These are phyloP conservation scores for Netelia fuscicornis DNA, from an alignment of 2,888 invertebrate species.

Conservation along the genomic window DNA sequence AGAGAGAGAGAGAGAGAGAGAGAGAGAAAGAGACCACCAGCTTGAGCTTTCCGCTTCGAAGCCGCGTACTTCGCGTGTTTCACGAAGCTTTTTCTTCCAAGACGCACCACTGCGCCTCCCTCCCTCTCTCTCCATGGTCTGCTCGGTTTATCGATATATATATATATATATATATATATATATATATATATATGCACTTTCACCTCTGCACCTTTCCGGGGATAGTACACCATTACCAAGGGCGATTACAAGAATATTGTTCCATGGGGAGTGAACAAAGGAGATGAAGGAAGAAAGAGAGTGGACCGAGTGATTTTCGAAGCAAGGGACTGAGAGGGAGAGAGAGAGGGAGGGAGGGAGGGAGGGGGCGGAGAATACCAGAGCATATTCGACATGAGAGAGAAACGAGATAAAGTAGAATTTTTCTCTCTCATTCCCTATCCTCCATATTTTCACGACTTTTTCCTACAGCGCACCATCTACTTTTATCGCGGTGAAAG, in stretches of 20 bases:
- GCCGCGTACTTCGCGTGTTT: conserved; percentile 44
- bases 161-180: neutral
- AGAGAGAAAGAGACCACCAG: conserved; percentile 30
- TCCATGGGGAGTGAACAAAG: conserved; percentile 29
- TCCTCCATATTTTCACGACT: conserved; percentile 23
- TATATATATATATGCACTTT: neutral
- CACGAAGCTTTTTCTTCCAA: conserved; percentile 52
- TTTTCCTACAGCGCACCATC: neutral
- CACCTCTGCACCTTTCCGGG: conserved; percentile 1
- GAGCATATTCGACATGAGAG: neutral
- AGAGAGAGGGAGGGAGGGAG: neutral
- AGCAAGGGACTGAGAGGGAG: neutral
- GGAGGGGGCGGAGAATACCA: neutral
- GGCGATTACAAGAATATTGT: conserved; percentile 67
- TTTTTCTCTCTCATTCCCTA: neutral
- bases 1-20: conserved; percentile 20
- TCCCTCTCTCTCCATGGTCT: conserved; percentile 21
- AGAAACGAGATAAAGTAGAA: neutral
- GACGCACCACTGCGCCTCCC: conserved; percentile 1
- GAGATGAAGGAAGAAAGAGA: conserved; percentile 5
- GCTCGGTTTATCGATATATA: neutral
- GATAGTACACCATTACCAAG: conserved; percentile 55
- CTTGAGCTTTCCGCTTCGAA: conserved; percentile 57
- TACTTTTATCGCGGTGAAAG: conserved; percentile 8
- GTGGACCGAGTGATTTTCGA: too few relatives aligned